Conservation (phyloP, 2,113 vertebrate genomes). For the Hemicordylus capensis region DNA sequence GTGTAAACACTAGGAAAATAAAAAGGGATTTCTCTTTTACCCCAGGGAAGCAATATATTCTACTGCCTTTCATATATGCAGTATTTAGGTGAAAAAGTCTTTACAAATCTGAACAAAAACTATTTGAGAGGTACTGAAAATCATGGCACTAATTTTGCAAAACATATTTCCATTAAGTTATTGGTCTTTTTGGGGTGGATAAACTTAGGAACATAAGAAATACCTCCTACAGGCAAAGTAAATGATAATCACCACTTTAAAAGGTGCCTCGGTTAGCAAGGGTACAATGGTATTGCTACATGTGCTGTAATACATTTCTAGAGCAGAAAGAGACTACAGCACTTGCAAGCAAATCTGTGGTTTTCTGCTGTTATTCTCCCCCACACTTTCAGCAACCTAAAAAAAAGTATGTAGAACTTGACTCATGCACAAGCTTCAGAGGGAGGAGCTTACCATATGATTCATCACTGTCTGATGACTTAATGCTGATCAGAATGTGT, state of each 20-base stretch:
- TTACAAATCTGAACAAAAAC: slow-evolving; percentile 20
- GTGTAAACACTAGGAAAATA: slow-evolving; percentile 21
- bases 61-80: background rate
- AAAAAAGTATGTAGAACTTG: slow-evolving; percentile 47
- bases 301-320: slow-evolving; percentile 29
- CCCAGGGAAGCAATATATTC: background rate
- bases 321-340: slow-evolving; percentile 27
- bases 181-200: slow-evolving; percentile 28
- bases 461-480: slow-evolving; percentile 93
- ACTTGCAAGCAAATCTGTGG: slow-evolving; percentile 6
- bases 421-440: slow-evolving; percentile 47
- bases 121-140: background rate
- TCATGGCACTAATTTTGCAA: background rate
- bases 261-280: too few species aligned
- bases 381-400: slow-evolving; percentile 20
- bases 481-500: slow-evolving; percentile 95
- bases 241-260: too few species aligned
- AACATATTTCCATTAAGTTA: slow-evolving; percentile 25
- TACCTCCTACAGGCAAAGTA: too few species aligned
- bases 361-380: slow-evolving; percentile 35
- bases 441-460: slow-evolving; percentile 86
- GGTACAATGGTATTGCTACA: too few species aligned
- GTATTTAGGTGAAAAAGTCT: slow-evolving; percentile 18
- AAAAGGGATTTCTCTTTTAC: slow-evolving; percentile 1
- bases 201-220: slow-evolving; percentile 28